Base-by-base conservation (phyloP, 2,888 invertebrate genomes). In the Leptinotarsa peninsularis region DNA sequence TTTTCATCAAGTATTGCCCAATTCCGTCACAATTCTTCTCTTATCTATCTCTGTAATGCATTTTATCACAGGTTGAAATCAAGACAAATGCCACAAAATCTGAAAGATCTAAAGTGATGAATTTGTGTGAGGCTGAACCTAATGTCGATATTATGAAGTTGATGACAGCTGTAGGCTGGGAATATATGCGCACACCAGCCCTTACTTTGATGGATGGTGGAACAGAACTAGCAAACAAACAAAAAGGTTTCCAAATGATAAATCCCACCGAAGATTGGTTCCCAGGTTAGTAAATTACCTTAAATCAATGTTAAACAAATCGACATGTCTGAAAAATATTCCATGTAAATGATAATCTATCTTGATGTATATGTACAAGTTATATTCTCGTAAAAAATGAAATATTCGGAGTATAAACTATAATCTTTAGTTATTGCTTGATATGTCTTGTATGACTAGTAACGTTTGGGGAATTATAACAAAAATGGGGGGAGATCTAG, bases 261-360 rank as follows among this genome's bases (percentile, higher is more conserved):
- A 96, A 96, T 88, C 96, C 97, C 1, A 94, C 94, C 1, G 94
- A 97, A 82, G 92, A 94, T 80, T 96, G 95, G 95, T 97, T 96
- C 87, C 95, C 95, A 86, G 96, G 94, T 93, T 86, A 23, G 69
- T 66, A 27, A 58, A 43, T 18, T 43, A 21, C n/a, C 14, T 33
- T 33, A 5, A 43, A 4, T 49, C n/a, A n/a, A 4, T 52, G 43
- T 43, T 43, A 10, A 43, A 10, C 10, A 43, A 1, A 43, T 43
- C 10, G 43, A 10, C 43, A 10, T 43, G 5, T 10, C 43, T 43
- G 43, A 43, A 43, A 10, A 43, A 10, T 43, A 43, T 43, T 43
- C 43, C 43, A 43, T 10, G 43, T 43, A 10, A 43, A 43, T 43
- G 10, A 43, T 43, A 43, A 43, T 43, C 43, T 10, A 33, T 43